phyloP scores from a whole-genome alignment of 2,113 vertebrate species.

The Xiphophorus hellerii region DNA sequence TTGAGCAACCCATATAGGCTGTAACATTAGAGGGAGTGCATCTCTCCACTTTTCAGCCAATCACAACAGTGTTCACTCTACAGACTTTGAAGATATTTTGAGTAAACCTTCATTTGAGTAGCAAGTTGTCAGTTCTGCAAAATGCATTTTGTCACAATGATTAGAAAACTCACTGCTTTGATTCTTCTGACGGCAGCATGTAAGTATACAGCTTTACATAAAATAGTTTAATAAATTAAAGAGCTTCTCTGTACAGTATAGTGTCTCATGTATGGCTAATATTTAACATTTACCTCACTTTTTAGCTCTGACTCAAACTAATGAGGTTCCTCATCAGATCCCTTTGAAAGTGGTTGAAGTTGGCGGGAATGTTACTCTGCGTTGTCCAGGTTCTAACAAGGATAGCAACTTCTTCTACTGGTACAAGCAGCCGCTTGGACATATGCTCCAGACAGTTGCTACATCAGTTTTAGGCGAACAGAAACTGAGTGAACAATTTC shows the following conservation, averaged over 20 bases:
- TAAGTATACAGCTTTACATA: conserved; percentile 3
- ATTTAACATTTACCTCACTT: background rate
- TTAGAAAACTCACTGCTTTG: background rate
- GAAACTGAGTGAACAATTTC: fast-evolving
- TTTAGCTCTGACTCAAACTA: conserved; percentile 3
- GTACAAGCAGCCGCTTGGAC: conserved; percentile 30
- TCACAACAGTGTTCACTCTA: background rate
- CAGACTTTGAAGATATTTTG: background rate
- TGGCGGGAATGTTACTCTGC: conserved; percentile 23
- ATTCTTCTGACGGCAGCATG: conserved; percentile 16
- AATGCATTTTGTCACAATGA: conserved; percentile 8
- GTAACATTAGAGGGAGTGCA: background rate
- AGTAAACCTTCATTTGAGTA: fast-evolving
- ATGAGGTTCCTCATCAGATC: background rate
- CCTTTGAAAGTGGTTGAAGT: conserved; percentile 9
- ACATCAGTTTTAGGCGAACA: fast-evolving
- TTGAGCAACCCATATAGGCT: too few species aligned
- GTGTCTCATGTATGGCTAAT: background rate
- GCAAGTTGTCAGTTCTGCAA: background rate
- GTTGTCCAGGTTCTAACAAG: background rate
- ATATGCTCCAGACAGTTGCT: conserved; percentile 5
- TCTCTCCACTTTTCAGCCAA: conserved; percentile 2
- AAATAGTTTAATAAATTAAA: background rate
- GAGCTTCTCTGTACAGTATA: background rate
- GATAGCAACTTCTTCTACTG: fast-evolving